These are phyloP conservation scores for Carterocephalus palaemon DNA, from an alignment of 2,888 invertebrate species.

Conservation along the genomic window DNA sequence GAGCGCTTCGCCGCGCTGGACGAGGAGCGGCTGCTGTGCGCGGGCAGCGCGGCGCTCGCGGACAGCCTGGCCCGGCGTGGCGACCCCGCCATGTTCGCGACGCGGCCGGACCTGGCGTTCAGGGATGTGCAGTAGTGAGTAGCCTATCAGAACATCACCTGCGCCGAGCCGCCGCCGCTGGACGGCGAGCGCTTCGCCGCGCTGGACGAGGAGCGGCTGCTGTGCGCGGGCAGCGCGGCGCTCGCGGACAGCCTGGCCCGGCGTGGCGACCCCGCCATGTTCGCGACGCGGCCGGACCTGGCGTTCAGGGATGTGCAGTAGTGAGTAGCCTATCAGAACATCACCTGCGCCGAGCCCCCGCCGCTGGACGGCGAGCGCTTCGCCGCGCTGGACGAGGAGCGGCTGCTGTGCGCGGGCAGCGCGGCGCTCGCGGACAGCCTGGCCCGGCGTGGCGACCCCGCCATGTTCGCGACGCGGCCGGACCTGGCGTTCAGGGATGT, in stretches of 20 bases:
- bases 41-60: constrained; percentile 69
- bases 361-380: constrained; percentile 76
- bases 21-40: constrained; percentile 84
- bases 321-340: constrained; percentile 81
- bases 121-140: constrained; percentile 86
- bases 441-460: constrained; percentile 60
- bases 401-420: constrained; percentile 81
- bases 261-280: constrained; percentile 70
- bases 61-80: constrained; percentile 60
- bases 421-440: constrained; percentile 66
- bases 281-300: constrained; percentile 85
- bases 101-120: constrained; percentile 87
- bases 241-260: constrained; percentile 62
- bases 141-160: constrained; percentile 77
- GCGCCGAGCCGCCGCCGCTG: constrained; percentile 80
- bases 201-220: constrained; percentile 83
- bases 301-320: constrained; percentile 85
- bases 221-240: constrained; percentile 79
- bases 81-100: constrained; percentile 76
- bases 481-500: constrained; percentile 88
- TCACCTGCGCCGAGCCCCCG: constrained; percentile 82
- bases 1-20: constrained; percentile 77
- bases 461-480: constrained; percentile 82
- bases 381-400: constrained; percentile 81
- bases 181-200: constrained; percentile 72